Conservation (phyloP, 2,797 vertebrate genomes). For the Melanotaenia nigrans region DNA sequence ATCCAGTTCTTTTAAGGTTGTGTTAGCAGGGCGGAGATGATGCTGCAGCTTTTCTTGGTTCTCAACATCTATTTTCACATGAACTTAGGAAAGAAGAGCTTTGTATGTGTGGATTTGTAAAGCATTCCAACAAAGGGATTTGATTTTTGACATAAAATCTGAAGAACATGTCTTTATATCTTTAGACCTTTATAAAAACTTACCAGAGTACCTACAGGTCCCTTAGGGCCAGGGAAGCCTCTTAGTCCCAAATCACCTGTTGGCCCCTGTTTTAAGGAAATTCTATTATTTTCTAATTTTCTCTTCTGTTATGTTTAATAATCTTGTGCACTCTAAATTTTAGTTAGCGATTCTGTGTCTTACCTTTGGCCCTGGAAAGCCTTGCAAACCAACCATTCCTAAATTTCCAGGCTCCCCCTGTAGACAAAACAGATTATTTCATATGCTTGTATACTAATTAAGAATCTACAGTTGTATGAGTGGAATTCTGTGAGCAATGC, state of each 20-base stretch:
- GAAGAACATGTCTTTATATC: background rate
- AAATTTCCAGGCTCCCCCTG: conserved; percentile 90
- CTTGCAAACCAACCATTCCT: conserved; percentile 91
- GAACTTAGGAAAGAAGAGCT: background rate
- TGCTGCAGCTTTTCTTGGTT: background rate
- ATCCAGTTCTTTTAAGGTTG: background rate
- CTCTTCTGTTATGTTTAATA: background rate
- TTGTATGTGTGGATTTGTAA: background rate
- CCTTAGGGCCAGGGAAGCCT: conserved; percentile 91
- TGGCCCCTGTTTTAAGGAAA: conserved; percentile 85
- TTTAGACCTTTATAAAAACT: conserved; percentile 63
- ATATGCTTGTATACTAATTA: background rate
- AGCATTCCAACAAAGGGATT: background rate
- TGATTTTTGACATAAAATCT: background rate
- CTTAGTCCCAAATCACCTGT: conserved; percentile 86
- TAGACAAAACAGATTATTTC: conserved; percentile 41
- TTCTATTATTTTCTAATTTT: background rate
- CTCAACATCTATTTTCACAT: background rate
- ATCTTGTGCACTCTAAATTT: background rate
- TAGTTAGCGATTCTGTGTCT: conserved; percentile 5
- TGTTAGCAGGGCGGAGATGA: background rate
- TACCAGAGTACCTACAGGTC: conserved; percentile 89
- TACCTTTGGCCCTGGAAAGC: conserved; percentile 95
- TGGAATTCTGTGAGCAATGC: background rate
- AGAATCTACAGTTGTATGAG: background rate